These are phyloP conservation scores for Papilio helenus DNA, from an alignment of 1,140 invertebrate genomes.

Conservation along the genomic window DNA sequence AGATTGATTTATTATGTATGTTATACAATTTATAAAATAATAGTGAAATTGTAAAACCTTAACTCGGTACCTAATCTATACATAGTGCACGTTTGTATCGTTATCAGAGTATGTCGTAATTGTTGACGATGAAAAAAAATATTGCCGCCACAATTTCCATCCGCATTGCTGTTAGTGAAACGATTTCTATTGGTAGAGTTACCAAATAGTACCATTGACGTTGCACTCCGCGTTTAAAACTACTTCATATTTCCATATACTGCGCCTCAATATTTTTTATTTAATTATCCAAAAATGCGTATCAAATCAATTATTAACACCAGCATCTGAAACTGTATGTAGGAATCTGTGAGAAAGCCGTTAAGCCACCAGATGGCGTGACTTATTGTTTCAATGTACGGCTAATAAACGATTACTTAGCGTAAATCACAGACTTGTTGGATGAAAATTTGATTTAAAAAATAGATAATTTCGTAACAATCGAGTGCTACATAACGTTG, in stretches of 20 bases:
- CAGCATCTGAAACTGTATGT: not conserved
- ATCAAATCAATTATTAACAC: constrained; percentile 21
- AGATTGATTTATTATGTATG: not conserved
- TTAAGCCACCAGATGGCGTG: constrained; percentile 54
- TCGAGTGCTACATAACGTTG: constrained; percentile 49
- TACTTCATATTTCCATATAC: not conserved
- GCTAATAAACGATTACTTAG: not conserved
- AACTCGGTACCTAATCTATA: constrained; percentile 40
- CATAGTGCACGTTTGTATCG: constrained; percentile 64
- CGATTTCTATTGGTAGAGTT: constrained; percentile 51
- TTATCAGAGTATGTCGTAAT: constrained; percentile 78
- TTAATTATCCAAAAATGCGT: constrained; percentile 14
- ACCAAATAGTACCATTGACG: constrained; percentile 47
- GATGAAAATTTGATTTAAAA: not conserved
- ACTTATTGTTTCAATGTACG: constrained; percentile 6
- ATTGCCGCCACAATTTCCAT: constrained; percentile 59
- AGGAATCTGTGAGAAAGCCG: constrained; percentile 3
- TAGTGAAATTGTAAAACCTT: constrained; percentile 3
- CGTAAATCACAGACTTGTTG: not conserved
- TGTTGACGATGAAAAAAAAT: constrained; percentile 61
- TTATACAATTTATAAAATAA: not conserved
- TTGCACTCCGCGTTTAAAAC: not conserved
- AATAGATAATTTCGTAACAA: constrained; percentile 42
- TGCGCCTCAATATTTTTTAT: not conserved
- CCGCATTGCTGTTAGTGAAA: constrained; percentile 56